These are phyloP conservation scores for Embiotoca jacksoni DNA, from an alignment of 2,113 vertebrate species.

Conservation along the genomic window DNA sequence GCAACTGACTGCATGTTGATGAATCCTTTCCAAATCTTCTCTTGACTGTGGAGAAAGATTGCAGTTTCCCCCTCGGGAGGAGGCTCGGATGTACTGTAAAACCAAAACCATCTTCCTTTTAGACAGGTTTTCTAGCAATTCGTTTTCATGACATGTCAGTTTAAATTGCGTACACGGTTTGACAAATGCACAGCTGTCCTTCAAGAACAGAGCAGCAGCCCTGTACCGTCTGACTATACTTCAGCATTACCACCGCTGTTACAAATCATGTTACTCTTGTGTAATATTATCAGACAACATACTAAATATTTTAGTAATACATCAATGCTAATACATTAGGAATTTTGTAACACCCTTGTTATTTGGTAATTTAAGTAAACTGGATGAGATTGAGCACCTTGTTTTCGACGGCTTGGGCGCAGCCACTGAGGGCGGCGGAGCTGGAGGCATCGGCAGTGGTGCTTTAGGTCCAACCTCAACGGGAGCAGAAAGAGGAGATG, in stretches of 20 bases:
- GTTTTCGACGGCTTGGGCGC: constrained; percentile 87
- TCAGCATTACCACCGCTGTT: too few relatives aligned
- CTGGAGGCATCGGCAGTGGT: constrained; percentile 78
- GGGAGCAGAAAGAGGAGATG: constrained; percentile 53
- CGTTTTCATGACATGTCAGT: not conserved
- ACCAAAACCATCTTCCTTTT: constrained; percentile 37
- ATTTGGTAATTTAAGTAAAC: not conserved
- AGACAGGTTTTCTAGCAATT: not conserved
- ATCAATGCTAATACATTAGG: not conserved
- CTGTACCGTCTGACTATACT: too few relatives aligned
- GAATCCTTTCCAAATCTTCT: constrained; percentile 97
- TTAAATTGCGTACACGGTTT: not conserved
- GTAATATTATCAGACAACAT: too few relatives aligned
- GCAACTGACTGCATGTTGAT: constrained; percentile 98
- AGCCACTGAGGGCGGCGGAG: constrained; percentile 75
- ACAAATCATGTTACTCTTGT: too few relatives aligned
- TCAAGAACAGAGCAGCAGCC: too few relatives aligned
- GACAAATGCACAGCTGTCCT: not conserved
- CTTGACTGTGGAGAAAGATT: constrained; percentile 94
- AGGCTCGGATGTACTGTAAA: constrained; percentile 87
- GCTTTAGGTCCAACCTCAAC: constrained; percentile 69
- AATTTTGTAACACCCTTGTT: not conserved
- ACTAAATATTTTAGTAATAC: too few relatives aligned
- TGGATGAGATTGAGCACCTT: constrained; percentile 72
- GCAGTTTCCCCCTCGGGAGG: constrained; percentile 92